These are phyloP conservation scores for Clavelina lepadiformis DNA, from an alignment of 23 tunicate genomes.

Conservation along the genomic window DNA sequence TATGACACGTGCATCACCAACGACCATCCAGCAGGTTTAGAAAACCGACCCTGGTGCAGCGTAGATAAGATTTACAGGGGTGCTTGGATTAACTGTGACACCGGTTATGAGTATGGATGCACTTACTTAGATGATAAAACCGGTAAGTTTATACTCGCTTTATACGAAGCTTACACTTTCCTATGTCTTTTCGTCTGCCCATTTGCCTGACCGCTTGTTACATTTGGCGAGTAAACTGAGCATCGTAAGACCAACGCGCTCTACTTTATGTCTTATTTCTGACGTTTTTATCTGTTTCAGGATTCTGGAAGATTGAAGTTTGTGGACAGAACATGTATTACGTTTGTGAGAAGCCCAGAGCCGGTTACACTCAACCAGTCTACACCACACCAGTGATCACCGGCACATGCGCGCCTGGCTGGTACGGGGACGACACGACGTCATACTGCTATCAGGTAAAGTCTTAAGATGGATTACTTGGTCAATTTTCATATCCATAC, in stretches of 20 bases:
- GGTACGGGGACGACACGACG: slow-evolving; percentile 50
- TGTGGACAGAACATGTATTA: slow-evolving; percentile 45
- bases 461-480: too few species aligned
- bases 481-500: too few species aligned
- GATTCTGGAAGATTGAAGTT: slow-evolving; percentile 67
- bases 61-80: slow-evolving; percentile 52
- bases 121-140: slow-evolving; percentile 53
- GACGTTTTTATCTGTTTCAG: slow-evolving; percentile 22
- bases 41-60: slow-evolving; percentile 77
- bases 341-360: slow-evolving; percentile 78
- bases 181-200: background rate
- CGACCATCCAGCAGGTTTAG: slow-evolving; percentile 23
- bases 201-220: background rate
- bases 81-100: slow-evolving; percentile 46
- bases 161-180: too few species aligned
- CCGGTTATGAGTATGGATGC: slow-evolving; percentile 55
- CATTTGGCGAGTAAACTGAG: background rate
- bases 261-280: too few species aligned
- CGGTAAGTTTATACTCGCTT: slow-evolving; percentile 3
- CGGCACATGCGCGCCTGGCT: slow-evolving; percentile 50
- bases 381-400: slow-evolving; percentile 50
- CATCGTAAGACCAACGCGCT: too few species aligned
- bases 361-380: slow-evolving; percentile 69
- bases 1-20: slow-evolving; percentile 72
- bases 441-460: slow-evolving; percentile 71